These are phyloP conservation scores for Brachycybe producta DNA, from an alignment of 2,888 invertebrate genomes.

Conservation along the genomic window DNA sequence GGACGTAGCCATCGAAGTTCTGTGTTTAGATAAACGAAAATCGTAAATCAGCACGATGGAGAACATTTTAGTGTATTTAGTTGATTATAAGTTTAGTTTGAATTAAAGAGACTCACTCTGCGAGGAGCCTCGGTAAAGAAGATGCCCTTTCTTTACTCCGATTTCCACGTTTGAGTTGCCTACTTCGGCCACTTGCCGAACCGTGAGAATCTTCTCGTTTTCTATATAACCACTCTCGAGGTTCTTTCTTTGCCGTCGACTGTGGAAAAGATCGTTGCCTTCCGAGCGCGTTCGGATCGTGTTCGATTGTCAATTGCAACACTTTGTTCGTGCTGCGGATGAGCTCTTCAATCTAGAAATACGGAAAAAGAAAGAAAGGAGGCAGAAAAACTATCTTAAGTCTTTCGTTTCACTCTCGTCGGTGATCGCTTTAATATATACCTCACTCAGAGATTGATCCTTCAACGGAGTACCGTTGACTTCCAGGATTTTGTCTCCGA, in stretches of 20 bases:
- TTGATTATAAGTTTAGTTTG: not conserved
- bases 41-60: no score
- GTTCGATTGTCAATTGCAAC: slow-evolving; percentile 68
- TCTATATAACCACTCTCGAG: slow-evolving; percentile 25
- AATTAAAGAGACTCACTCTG: slow-evolving; percentile 44
- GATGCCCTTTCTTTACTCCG: slow-evolving; percentile 62
- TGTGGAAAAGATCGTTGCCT: slow-evolving; percentile 38
- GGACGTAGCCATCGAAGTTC: not conserved
- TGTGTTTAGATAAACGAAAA: not conserved
- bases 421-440: slow-evolving; percentile 29
- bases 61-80: not conserved
- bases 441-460: slow-evolving; percentile 67
- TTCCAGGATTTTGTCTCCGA: slow-evolving; percentile 86
- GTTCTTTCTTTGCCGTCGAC: slow-evolving; percentile 30
- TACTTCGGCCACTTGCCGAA: slow-evolving; percentile 44
- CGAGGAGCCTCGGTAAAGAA: slow-evolving; percentile 68
- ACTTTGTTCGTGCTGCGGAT: slow-evolving; percentile 28
- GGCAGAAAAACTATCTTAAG: slow-evolving; percentile 12
- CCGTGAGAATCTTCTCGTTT: slow-evolving; percentile 43
- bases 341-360: slow-evolving; percentile 30
- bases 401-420: not conserved
- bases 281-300: slow-evolving; percentile 62
- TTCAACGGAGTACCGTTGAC: slow-evolving; percentile 80
- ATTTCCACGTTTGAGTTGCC: slow-evolving; percentile 30
- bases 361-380: not conserved